Evolutionary conservation across 2,797 vertebrate genomes (phyloP).

Genomic region (Macropodus opercularis): DNA sequence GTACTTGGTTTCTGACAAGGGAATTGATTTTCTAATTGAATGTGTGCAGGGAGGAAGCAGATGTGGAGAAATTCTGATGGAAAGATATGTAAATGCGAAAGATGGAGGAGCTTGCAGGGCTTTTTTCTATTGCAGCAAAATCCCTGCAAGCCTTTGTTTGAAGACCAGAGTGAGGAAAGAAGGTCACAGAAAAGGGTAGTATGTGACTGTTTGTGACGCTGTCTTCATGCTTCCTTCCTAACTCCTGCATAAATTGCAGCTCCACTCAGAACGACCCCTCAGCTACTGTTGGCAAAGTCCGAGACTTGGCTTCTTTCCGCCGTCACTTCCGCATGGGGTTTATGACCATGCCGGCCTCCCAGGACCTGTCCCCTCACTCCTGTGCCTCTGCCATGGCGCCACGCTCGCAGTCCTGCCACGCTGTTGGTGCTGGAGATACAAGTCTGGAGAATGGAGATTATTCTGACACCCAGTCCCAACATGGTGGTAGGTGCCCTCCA

Average conservation of each 20-base stretch:
- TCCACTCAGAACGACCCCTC: conserved; percentile 82
- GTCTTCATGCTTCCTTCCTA: conserved; percentile 24
- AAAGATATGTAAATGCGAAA: conserved; percentile 46
- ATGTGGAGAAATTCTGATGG: conserved; percentile 59
- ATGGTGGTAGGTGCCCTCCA: conserved; percentile 83
- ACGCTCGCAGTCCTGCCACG: conserved; percentile 93
- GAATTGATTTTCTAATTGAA: conserved; percentile 71
- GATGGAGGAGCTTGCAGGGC: conserved; percentile 63
- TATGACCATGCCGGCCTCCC: conserved; percentile 95
- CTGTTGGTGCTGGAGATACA: conserved; percentile 86
- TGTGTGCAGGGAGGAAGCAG: conserved; percentile 61
- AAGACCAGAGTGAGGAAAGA: conserved; percentile 42
- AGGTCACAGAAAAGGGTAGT: conserved; percentile 35
- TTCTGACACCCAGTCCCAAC: conserved; percentile 78
- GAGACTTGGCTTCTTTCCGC: conserved; percentile 90
- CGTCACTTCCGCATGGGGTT: conserved; percentile 95
- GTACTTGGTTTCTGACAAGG: conserved; percentile 56
- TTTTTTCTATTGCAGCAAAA: conserved; percentile 45
- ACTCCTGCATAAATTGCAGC: conserved; percentile 48
- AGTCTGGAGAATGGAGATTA: conserved; percentile 85
- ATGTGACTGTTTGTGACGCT: conserved; percentile 40
- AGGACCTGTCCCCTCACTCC: conserved; percentile 91
- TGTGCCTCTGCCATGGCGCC: conserved; percentile 92
- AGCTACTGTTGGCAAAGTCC: conserved; percentile 85
- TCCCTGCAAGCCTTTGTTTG: conserved; percentile 58